These are phyloP conservation scores for Ectobius pallidus DNA, from an alignment of 2,888 invertebrate species.

Conservation along the genomic window DNA sequence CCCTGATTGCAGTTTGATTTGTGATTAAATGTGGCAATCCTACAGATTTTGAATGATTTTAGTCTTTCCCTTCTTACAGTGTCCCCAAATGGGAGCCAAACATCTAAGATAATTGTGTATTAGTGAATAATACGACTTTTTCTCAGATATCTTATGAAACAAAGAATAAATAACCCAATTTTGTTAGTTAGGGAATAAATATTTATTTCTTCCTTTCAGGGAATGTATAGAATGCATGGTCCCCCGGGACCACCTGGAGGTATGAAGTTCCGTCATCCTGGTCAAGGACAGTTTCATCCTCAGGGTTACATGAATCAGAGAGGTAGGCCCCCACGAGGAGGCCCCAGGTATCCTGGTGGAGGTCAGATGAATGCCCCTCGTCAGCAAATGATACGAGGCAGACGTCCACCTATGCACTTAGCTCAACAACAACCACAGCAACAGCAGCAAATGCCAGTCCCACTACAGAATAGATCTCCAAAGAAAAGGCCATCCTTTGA, in stretches of 20 bases:
- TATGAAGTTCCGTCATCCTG: conserved; percentile 7
- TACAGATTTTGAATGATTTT: too few relatives aligned
- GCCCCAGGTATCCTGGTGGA: not conserved
- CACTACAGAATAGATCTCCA: conserved; percentile 20
- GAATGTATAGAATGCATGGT: not conserved
- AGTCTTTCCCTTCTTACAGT: too few relatives aligned
- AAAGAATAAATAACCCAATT: too few relatives aligned
- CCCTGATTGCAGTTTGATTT: too few relatives aligned
- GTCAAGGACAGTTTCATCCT: not conserved
- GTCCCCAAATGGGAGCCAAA: too few relatives aligned
- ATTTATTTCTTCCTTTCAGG: not conserved
- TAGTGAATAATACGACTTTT: too few relatives aligned
- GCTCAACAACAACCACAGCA: conserved; percentile 11
- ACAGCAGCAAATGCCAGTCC: not conserved
- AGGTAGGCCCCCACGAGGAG: not conserved
- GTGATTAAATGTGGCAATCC: too few relatives aligned
- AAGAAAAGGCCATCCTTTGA: conserved; percentile 26
- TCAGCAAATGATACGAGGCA: not conserved
- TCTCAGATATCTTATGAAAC: too few relatives aligned
- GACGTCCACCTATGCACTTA: not conserved
- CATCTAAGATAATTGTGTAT: too few relatives aligned
- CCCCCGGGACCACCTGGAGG: not conserved
- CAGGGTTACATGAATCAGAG: conserved; percentile 10
- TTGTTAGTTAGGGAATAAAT: too few relatives aligned
- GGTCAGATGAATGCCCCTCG: conserved; percentile 3